Conservation (phyloP, 2,888 invertebrate genomes). For the Nomada fucata region DNA sequence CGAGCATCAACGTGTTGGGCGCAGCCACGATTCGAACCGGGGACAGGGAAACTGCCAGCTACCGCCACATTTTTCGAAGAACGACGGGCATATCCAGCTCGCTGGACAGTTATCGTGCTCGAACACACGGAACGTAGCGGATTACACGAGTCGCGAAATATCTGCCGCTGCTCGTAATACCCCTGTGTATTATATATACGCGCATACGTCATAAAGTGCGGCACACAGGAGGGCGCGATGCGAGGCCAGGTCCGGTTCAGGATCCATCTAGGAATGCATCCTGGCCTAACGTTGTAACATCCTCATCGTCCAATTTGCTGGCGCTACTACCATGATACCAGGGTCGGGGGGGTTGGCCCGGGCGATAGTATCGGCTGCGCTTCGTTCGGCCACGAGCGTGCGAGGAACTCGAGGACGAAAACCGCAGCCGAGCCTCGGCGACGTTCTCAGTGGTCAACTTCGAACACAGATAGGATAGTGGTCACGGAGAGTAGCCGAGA, state of each 20-base stretch:
- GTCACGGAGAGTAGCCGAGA: conserved; percentile 35
- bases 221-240: background rate
- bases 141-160: background rate
- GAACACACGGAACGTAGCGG: background rate
- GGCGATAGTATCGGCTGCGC: conserved; percentile 53
- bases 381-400: conserved; percentile 53
- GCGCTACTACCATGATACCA: background rate
- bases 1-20: background rate
- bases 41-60: background rate
- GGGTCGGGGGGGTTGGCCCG: conserved; percentile 11
- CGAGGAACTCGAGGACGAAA: conserved; percentile 61
- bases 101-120: conserved; percentile 8
- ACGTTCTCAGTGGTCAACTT: conserved; percentile 60
- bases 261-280: conserved; percentile 8
- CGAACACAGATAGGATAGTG: conserved; percentile 48
- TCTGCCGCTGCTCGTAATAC: too few relatives aligned
- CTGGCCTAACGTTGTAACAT: conserved; percentile 9
- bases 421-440: conserved; percentile 59
- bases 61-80: background rate
- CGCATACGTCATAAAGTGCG: background rate
- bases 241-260: background rate
- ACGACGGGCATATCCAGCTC: background rate
- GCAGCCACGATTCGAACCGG: background rate
- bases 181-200: too few relatives aligned
- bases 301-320: background rate